Evolutionary conservation across 2,888 invertebrate genomes (phyloP), one percentile per base, ranked within the genome.

Genomic region (Drosophila rubida): DNA sequence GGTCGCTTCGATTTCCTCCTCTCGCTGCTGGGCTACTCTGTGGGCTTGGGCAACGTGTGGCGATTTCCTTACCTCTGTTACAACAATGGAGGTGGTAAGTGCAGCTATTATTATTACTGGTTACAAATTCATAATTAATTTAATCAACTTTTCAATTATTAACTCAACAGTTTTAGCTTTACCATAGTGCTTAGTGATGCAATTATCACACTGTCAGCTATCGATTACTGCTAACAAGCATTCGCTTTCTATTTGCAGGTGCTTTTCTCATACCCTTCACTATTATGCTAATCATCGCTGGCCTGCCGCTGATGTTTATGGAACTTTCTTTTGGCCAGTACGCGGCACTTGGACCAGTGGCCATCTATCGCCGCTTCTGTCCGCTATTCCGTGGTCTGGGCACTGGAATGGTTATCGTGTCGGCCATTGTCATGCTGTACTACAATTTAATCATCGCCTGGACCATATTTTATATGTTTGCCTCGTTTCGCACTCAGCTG

Each of bases 251-350:
- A 11, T 11, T 63, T 68, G 8, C 92, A 94, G 95, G 96, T 55
- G 96, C 96, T 32, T 97, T 97, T 91, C 93, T 97, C 19, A 95
- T 97, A 89, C 97, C 97, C 8, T 97, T 96, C 90, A 94, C 95
- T 62, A 93, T 96, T 67, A 95, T 96, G 95, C 93, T 97, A 72
- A 93, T 96, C 78, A 94, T 96, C 80, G 96, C 95, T 57, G 96
- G 96, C 6, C 92, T 96, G 57, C 96, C 96, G 23, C 93, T 96
- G 6, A 95, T 96, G 94, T 96, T 96, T 87, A 95, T 96, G 95
- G 96, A 97, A 90, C 92, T 96, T n/a, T 95, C 96, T 0, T 94
- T 97, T 69, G 97, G 97, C 0, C 97, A 97, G 90, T 97, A 95
- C 90, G 96, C 96, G 25, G 95, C 95, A 4, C 90, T 95, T 57